Conservation (phyloP, 2,888 invertebrate species). For the Silvanus unidentatus region DNA sequence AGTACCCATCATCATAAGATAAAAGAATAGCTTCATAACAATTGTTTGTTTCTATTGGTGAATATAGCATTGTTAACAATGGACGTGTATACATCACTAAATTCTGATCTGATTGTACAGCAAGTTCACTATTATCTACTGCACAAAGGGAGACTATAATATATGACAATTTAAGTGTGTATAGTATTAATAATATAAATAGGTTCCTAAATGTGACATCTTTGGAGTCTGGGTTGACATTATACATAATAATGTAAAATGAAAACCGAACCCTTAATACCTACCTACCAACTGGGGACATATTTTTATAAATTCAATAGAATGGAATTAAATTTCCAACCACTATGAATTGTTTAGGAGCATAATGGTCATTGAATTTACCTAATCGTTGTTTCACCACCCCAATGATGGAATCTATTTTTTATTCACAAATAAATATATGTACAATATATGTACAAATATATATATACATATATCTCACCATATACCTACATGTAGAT, state of each 20-base stretch:
- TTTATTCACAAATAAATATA: neutral
- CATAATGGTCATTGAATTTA: slow-evolving; percentile 20
- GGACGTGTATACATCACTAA: slow-evolving; percentile 14
- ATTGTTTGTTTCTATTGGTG: slow-evolving; percentile 8
- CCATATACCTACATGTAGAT: too few species aligned
- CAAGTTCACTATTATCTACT: slow-evolving; percentile 24
- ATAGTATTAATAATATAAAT: slow-evolving; percentile 20
- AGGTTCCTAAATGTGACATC: slow-evolving; percentile 22
- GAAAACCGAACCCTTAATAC: slow-evolving; percentile 8
- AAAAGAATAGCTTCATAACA: too few species aligned
- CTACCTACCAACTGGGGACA: slow-evolving; percentile 7
- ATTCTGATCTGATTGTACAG: slow-evolving; percentile 11
- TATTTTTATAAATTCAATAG: slow-evolving; percentile 9
- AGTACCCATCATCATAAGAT: too few species aligned
- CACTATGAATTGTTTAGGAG: slow-evolving; percentile 18
- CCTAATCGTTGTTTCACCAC: neutral
- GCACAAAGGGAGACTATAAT: slow-evolving; percentile 22
- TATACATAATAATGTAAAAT: slow-evolving; percentile 7
- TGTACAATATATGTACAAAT: neutral
- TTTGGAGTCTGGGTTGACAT: slow-evolving; percentile 9
- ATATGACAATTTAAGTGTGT: slow-evolving; percentile 26
- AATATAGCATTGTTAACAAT: slow-evolving; percentile 12
- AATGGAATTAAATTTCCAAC: slow-evolving; percentile 23
- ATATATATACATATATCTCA: neutral
- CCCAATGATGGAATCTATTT: neutral